Percentiles rank a stretch among this genome's conserved stretches.
Evolutionary conservation across 2,113 vertebrate genomes (phyloP).

Genomic region (Ammodytes dubius): DNA sequence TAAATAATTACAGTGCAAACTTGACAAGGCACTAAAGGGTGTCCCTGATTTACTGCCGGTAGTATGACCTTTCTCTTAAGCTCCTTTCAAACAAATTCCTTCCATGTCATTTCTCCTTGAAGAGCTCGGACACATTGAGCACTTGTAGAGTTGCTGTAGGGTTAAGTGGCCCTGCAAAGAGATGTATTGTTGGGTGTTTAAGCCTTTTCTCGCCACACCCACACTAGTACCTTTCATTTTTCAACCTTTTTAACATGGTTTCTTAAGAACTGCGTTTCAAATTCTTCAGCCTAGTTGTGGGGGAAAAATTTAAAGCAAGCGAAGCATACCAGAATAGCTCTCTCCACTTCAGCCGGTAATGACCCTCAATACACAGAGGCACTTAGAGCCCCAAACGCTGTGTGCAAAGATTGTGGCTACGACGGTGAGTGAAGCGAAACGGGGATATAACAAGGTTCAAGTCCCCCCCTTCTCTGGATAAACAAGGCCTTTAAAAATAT

Average conservation of each 20-base stretch:
- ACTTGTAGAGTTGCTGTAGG: conserved; percentile 21
- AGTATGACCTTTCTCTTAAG: conserved; percentile 11
- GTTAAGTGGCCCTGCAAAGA: conserved; percentile 45
- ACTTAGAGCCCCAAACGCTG: conserved; percentile 41
- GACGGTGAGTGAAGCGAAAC: conserved; percentile 34
- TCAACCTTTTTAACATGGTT: conserved; percentile 47
- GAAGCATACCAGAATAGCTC: conserved; percentile 24
- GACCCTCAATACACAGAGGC: conserved; percentile 66
- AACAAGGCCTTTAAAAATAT: neutral
- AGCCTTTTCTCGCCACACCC: conserved; percentile 25
- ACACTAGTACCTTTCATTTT: conserved; percentile 46
- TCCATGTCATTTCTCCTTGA: conserved; percentile 12
- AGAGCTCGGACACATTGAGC: conserved; percentile 13
- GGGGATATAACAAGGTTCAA: neutral
- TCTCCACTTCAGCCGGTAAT: conserved; percentile 53
- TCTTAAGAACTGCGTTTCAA: conserved; percentile 15
- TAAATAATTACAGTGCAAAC: conserved; percentile 30
- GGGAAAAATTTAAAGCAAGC: conserved; percentile 29
- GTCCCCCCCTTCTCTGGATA: neutral
- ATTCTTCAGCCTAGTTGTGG: conserved; percentile 22
- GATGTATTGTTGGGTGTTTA: conserved; percentile 15
- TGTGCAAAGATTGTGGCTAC: conserved; percentile 4
- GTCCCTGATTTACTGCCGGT: conserved; percentile 3
- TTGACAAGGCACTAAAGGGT: conserved; percentile 12
- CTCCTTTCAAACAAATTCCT: conserved; percentile 30